Evolutionary conservation across 2,797 vertebrate genomes (phyloP).

Genomic region (Clarias pachynema): DNA sequence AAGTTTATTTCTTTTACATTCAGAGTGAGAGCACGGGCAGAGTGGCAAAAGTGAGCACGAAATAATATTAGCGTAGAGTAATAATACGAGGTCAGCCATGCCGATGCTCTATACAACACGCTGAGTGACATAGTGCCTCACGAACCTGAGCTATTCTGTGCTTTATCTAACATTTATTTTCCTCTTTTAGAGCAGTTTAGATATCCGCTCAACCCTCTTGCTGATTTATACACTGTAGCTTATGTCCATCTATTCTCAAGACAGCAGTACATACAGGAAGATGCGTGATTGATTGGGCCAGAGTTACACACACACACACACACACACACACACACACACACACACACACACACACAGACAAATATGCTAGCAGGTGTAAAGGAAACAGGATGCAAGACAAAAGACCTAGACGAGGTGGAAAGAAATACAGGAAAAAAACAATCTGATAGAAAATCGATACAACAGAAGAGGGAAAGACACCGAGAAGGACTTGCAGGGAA

Average conservation of each 20-base stretch:
- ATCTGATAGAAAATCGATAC: neutral
- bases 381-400: constrained; percentile 49
- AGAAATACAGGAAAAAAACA: neutral
- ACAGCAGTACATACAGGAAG: constrained; percentile 63
- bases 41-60: neutral
- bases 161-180: constrained; percentile 3
- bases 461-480: neutral
- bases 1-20: neutral
- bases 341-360: neutral
- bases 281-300: constrained; percentile 56
- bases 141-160: too few relatives aligned
- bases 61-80: neutral
- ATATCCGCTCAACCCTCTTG: neutral
- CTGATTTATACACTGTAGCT: constrained; percentile 14
- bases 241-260: constrained; percentile 12
- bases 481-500: neutral
- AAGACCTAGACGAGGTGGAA: constrained; percentile 41
- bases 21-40: neutral
- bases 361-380: constrained; percentile 36
- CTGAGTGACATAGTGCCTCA: neutral
- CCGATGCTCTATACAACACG: neutral
- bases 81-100: neutral
- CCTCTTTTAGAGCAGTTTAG: neutral
- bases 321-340: constrained; percentile 6
- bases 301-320: neutral